phyloP scores from a whole-genome alignment of 2,113 vertebrate genomes.

The Laterallus jamaicensis region DNA sequence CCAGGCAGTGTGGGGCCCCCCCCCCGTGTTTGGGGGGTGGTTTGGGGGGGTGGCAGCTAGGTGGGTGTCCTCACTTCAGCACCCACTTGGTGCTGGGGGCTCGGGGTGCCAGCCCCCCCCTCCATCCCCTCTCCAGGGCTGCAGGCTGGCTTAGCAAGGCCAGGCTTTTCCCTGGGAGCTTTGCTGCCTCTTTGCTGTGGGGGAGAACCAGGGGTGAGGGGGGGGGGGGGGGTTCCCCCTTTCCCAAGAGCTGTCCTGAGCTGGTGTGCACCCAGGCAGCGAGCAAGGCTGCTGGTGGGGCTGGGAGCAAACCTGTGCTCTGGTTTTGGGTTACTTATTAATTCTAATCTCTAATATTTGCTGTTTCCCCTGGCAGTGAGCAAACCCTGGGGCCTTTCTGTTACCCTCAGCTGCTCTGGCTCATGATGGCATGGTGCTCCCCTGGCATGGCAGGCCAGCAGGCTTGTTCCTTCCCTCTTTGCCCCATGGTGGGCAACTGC shows the following conservation, averaged over 20 bases:
- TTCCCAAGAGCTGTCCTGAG: fast-evolving
- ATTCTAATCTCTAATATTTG: neutral
- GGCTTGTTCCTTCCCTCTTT: neutral
- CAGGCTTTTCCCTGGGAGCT: neutral
- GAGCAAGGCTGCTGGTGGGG: neutral
- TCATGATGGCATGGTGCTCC: neutral
- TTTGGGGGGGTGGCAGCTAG: neutral
- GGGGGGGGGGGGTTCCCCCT: neutral
- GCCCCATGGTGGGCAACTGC: too few relatives aligned
- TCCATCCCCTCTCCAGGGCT: too few relatives aligned
- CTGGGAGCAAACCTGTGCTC: neutral
- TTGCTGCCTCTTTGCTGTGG: neutral
- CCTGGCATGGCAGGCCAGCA: fast-evolving
- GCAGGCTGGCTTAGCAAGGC: too few relatives aligned
- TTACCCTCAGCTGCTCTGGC: neutral
- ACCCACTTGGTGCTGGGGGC: too few relatives aligned
- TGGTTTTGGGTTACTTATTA: neutral
- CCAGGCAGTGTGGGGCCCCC: neutral
- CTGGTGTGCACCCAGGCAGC: neutral
- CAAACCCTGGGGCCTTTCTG: neutral
- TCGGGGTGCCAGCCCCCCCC: neutral
- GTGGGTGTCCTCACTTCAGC: fast-evolving
- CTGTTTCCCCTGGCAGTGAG: neutral
- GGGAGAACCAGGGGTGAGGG: fast-evolving
- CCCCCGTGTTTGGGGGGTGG: neutral